phyloP scores from a whole-genome alignment of 2,888 invertebrate genomes.

The Melinaea menophilus region DNA sequence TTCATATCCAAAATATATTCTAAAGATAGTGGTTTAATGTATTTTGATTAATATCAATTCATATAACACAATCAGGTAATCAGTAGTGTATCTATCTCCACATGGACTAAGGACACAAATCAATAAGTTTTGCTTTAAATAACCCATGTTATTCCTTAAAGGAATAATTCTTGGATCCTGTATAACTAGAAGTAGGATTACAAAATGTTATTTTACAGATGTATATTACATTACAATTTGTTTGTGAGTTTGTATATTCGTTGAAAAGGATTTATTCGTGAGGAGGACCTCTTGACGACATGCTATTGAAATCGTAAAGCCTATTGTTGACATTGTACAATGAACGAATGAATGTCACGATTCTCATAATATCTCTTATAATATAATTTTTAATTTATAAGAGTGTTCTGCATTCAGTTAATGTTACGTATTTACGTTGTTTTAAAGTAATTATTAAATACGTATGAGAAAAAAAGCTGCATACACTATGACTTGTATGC shows the following conservation, averaged over 20 bases:
- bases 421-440: not conserved
- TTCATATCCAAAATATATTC: slow-evolving; percentile 11
- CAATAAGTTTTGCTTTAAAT: no score
- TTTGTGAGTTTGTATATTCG: slow-evolving; percentile 19
- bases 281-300: slow-evolving; percentile 3
- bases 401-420: not conserved
- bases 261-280: not conserved
- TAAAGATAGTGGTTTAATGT: no score
- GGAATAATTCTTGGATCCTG: not conserved
- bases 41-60: no score
- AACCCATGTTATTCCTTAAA: no score
- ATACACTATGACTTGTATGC: no score
- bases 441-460: no score
- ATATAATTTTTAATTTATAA: not conserved
- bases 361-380: slow-evolving; percentile 11
- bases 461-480: no score
- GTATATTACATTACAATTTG: slow-evolving; percentile 14
- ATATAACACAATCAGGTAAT: no score
- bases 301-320: slow-evolving; percentile 10
- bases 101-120: no score
- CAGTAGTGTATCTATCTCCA: no score
- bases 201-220: slow-evolving; percentile 10
- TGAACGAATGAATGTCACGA: slow-evolving; percentile 9
- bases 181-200: not conserved
- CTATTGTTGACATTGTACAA: slow-evolving; percentile 16